Evolutionary conservation across 2,888 invertebrate species (phyloP), one percentile per base, ranked within the genome.

Genomic region (Cordilura impudica): DNA sequence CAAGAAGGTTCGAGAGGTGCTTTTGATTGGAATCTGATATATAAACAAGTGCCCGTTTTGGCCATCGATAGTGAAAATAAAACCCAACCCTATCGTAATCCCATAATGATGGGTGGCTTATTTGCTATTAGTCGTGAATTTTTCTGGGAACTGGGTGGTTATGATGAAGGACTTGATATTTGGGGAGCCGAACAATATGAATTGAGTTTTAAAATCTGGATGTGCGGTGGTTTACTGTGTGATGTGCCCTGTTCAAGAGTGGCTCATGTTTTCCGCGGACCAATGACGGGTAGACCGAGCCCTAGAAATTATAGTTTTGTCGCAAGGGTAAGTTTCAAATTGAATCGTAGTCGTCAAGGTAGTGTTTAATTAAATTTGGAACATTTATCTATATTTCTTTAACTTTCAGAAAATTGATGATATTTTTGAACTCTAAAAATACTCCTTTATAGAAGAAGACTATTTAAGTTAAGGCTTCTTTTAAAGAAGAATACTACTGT

Each of bases 131-230:
- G 95, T 73, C 90, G 94, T 0, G 93, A 93, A 81, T 98, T 96
- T 91, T 98, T 98, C 90, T 98, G 97, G 97, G 96, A 97, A 88
- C 90, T 98, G 47, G 98, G 97, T 4, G 98, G 98, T 0, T 97
- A 97, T 86, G 97, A 97, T 87, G 94, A 94, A 63, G 97, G 96
- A 0, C 90, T 97, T 1, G 96, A 97, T 86, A 97, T 98, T 82
- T 98, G 98, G 98, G 98, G 98, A 23, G 98, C 98, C 0, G 98
- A 98, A 88, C 98, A 98, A 88, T 98, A 98, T 86, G 98, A 98
- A 87, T 91, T 98, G 8, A 97, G 97, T 78, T 98, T 98, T 87
- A 98, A 98, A 92, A 94, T 98, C 66, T 98, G 98, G 98, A 97
- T 97, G 90, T 98, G 97, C 88, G 97, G 97, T 18, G 98, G 98